Evolutionary conservation across 2,797 vertebrate genomes (phyloP).

Genomic region (Luscinia luscinia): DNA sequence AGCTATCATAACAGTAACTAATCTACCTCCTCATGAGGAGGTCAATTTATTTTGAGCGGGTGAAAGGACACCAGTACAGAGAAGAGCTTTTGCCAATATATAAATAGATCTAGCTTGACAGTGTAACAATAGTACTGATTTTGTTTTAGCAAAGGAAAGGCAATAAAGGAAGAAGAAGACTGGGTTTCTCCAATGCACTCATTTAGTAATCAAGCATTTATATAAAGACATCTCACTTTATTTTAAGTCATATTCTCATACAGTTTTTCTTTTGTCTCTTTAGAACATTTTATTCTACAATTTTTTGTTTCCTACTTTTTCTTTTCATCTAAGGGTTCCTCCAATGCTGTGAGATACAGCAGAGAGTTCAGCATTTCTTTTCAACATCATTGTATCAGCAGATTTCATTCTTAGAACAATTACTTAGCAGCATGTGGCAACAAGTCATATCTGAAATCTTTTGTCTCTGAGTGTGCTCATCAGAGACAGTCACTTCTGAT

Average conservation of each 20-base stretch:
- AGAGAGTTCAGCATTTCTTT: neutral
- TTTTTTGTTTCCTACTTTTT: neutral
- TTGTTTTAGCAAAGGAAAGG: neutral
- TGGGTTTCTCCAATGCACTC: neutral
- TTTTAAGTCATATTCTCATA: conserved; percentile 2
- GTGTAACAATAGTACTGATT: neutral
- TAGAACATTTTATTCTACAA: neutral
- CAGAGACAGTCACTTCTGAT: neutral
- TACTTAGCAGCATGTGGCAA: conserved; percentile 1
- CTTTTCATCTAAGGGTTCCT: neutral
- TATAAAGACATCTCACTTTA: neutral
- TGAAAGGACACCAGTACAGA: neutral
- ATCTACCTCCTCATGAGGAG: neutral
- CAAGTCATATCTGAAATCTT: neutral
- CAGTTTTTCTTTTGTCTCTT: neutral
- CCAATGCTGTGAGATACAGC: neutral
- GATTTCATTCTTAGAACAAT: conserved; percentile 1
- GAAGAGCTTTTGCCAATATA: neutral
- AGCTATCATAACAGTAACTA: conserved; percentile 30
- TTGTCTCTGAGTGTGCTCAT: neutral
- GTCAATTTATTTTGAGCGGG: neutral
- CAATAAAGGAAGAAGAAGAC: neutral
- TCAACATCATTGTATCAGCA: neutral
- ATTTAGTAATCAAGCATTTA: conserved; percentile 6
- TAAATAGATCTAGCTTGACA: conserved; percentile 28